phyloP scores from a whole-genome alignment of 2,113 vertebrate species.

The Engraulis encrasicolus region DNA sequence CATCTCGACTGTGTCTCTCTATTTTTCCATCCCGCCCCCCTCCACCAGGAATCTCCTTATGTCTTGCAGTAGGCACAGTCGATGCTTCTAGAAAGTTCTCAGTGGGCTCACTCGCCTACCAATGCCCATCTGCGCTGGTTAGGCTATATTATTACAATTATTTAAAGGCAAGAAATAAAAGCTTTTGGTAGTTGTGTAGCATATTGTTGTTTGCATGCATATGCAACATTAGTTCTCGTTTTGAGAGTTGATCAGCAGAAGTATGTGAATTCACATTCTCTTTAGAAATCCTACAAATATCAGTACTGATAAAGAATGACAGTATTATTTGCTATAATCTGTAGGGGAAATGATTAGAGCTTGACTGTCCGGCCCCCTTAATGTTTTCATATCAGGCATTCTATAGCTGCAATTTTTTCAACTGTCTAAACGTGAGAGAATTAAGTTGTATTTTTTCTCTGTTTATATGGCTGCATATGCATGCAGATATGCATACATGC shows the following conservation, averaged over 20 bases:
- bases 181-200: not conserved
- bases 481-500: not conserved
- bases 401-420: not conserved
- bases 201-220: not conserved
- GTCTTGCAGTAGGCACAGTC: not conserved
- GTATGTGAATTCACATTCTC: not conserved
- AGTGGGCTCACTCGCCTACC: not conserved
- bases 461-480: not conserved
- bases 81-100: conserved; percentile 31
- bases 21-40: not conserved
- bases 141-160: not conserved
- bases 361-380: not conserved
- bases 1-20: not conserved
- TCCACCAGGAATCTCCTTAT: not conserved
- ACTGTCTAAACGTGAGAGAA: not conserved
- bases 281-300: not conserved
- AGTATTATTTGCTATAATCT: not conserved
- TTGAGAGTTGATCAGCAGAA: not conserved
- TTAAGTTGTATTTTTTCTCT: not conserved
- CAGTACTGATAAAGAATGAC: not conserved
- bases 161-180: not conserved
- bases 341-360: not conserved
- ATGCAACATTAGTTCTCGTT: not conserved
- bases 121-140: not conserved
- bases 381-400: not conserved